Evolutionary conservation across 1,140 invertebrate genomes (phyloP).

Genomic region (Streblospio benedicti): DNA sequence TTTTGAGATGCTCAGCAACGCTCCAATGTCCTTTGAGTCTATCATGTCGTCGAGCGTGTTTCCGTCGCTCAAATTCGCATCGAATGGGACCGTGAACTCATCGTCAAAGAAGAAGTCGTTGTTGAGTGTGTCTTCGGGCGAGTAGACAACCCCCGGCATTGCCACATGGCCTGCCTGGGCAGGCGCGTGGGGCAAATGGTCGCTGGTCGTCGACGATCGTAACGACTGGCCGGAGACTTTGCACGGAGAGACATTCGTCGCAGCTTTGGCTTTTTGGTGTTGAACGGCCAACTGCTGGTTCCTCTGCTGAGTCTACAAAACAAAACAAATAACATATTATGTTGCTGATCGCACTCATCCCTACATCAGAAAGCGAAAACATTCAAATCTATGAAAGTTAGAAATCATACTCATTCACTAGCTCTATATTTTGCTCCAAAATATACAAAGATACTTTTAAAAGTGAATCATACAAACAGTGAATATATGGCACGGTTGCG

Average conservation of each 20-base stretch:
- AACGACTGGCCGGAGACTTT: not conserved
- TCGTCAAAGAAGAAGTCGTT: constrained; percentile 22
- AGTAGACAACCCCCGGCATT: not conserved
- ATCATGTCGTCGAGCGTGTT: not conserved
- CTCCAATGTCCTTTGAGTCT: constrained; percentile 1
- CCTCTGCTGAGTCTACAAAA: not conserved
- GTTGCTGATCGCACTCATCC: too few species aligned
- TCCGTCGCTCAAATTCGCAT: constrained; percentile 5
- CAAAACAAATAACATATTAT: too few species aligned
- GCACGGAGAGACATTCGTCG: not conserved
- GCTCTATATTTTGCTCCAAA: too few species aligned
- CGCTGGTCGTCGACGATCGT: not conserved
- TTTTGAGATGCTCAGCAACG: not conserved
- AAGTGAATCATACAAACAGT: too few species aligned
- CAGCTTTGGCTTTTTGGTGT: not conserved
- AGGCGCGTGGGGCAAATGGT: not conserved
- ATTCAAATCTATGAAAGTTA: too few species aligned
- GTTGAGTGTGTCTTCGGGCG: constrained; percentile 14
- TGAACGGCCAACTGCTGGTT: not conserved
- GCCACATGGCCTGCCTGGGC: not conserved
- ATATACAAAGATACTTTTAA: too few species aligned
- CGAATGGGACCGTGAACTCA: constrained; percentile 16
- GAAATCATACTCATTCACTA: too few species aligned
- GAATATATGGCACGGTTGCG: too few species aligned
- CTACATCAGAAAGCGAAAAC: too few species aligned